Evolutionary conservation across 2,888 invertebrate genomes (phyloP).

Genomic region (Bibio marci): DNA sequence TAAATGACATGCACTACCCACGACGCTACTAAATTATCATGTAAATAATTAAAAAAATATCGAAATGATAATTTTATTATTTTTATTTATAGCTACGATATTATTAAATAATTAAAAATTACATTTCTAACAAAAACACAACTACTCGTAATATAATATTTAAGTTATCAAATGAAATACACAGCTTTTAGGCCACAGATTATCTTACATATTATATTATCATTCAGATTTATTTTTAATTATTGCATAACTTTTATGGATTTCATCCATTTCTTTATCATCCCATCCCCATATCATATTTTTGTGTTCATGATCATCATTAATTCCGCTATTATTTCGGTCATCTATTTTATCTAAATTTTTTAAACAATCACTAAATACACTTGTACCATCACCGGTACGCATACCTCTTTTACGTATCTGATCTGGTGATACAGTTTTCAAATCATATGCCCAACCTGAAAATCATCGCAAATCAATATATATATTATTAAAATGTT

Average conservation of each 20-base stretch:
- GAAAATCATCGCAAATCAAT: slow-evolving; percentile 16
- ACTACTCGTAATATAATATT: too few relatives aligned
- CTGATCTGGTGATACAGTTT: slow-evolving; percentile 55
- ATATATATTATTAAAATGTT: not conserved
- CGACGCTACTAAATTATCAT: too few relatives aligned
- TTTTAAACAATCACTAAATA: slow-evolving; percentile 13
- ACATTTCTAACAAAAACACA: too few relatives aligned
- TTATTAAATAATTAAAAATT: too few relatives aligned
- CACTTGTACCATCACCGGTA: slow-evolving; percentile 54
- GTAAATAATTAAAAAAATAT: too few relatives aligned
- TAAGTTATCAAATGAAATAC: too few relatives aligned
- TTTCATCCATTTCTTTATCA: slow-evolving; percentile 53
- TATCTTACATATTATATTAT: too few relatives aligned
- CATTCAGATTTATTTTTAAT: too few relatives aligned
- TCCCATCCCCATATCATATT: slow-evolving; percentile 67
- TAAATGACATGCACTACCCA: too few relatives aligned
- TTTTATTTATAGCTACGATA: too few relatives aligned
- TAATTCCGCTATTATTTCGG: slow-evolving; percentile 7
- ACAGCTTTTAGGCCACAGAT: too few relatives aligned
- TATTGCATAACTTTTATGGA: slow-evolving; percentile 39
- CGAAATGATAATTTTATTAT: too few relatives aligned
- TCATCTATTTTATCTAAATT: slow-evolving; percentile 12
- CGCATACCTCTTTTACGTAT: slow-evolving; percentile 48
- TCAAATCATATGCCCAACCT: slow-evolving; percentile 74
- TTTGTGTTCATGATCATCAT: slow-evolving; percentile 31